Percentiles rank a stretch among this genome's conserved stretches.
Evolutionary conservation across 2,888 invertebrate species (phyloP).

Genomic region (Elaeidobius kamerunicus): DNA sequence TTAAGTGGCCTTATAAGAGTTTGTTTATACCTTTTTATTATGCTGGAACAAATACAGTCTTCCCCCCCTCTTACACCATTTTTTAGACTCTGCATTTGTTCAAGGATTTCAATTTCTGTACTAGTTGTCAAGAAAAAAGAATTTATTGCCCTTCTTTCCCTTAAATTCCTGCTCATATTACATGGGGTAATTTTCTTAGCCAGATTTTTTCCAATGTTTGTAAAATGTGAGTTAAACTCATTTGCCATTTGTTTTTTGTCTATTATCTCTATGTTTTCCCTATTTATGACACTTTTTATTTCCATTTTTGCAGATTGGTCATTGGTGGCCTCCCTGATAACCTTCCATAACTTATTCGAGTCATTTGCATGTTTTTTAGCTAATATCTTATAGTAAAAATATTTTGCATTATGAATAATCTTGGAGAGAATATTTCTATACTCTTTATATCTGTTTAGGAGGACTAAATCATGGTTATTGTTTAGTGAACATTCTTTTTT

Average conservation of each 20-base stretch:
- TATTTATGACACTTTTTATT: neutral
- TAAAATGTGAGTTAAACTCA: slow-evolving; percentile 8
- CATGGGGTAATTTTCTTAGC: slow-evolving; percentile 5
- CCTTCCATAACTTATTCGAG: neutral
- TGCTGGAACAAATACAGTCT: neutral
- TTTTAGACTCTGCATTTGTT: neutral
- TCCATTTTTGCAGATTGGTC: slow-evolving; percentile 1
- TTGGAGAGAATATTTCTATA: slow-evolving; percentile 2
- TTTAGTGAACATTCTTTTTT: neutral
- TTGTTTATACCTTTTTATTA: too few species aligned
- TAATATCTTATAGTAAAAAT: neutral
- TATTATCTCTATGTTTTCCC: too few species aligned
- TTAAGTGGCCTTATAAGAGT: neutral
- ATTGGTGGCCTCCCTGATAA: slow-evolving; percentile 4
- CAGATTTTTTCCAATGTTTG: slow-evolving; percentile 1
- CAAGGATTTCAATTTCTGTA: slow-evolving; percentile 1
- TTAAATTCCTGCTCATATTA: too few species aligned
- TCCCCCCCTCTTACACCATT: neutral
- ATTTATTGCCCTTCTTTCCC: neutral
- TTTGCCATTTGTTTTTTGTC: too few species aligned
- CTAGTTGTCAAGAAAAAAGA: neutral
- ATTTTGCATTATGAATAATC: slow-evolving; percentile 6
- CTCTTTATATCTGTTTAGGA: neutral
- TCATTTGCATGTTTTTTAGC: neutral
- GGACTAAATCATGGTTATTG: neutral